Evolutionary conservation across 1,140 invertebrate species (phyloP).

Genomic region (Meloidogyne exigua): DNA sequence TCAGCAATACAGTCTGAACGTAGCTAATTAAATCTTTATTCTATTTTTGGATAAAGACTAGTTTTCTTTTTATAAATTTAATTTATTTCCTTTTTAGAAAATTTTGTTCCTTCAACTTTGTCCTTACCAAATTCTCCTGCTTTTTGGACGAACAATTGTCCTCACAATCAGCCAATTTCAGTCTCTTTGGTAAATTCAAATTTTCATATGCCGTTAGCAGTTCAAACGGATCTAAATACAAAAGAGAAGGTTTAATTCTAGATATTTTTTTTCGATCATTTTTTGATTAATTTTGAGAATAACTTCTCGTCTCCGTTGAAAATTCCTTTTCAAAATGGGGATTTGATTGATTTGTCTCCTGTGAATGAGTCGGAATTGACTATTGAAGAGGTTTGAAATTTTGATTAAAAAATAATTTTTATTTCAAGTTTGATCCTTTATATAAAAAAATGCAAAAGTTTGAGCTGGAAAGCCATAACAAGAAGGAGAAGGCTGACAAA

Average conservation of each 20-base stretch:
- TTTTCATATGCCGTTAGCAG: not conserved
- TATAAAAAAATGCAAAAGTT: constrained; percentile 28
- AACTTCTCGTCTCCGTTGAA: constrained; percentile 18
- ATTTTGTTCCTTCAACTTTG: not conserved
- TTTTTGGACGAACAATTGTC: not conserved
- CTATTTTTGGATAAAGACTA: not conserved
- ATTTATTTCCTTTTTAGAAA: not conserved
- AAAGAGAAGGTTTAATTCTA: not conserved
- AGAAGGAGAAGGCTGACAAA: not conserved
- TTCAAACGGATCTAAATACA: not conserved
- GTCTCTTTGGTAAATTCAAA: not conserved
- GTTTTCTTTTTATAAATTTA: constrained; percentile 3
- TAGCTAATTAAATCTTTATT: not conserved
- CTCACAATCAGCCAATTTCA: not conserved
- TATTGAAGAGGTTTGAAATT: constrained; percentile 29
- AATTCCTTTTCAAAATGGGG: constrained; percentile 40
- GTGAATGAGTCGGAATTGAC: constrained; percentile 24
- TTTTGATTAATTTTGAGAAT: constrained; percentile 13
- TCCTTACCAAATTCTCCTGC: not conserved
- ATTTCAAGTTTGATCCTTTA: constrained; percentile 40
- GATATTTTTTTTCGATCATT: not conserved
- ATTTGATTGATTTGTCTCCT: constrained; percentile 41
- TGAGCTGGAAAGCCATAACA: constrained; percentile 4
- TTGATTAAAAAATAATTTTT: constrained; percentile 9
- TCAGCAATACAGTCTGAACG: not conserved